Conservation (phyloP, 2,888 invertebrate genomes). For the Eugnorisma glareosa region DNA sequence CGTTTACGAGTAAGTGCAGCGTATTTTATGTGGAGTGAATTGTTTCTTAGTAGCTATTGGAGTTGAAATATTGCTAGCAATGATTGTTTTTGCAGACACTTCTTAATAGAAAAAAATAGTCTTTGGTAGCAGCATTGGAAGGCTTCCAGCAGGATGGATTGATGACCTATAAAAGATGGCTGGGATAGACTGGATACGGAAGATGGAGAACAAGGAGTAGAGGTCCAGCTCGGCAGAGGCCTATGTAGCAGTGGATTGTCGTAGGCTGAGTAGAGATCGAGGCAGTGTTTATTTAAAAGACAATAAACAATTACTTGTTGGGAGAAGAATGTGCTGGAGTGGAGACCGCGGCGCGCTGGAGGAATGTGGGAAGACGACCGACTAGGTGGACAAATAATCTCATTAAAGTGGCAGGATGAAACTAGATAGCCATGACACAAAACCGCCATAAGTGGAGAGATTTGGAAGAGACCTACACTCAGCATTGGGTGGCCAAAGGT, state of each 20-base stretch:
- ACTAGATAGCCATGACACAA: too few relatives aligned
- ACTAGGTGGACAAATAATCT: too few relatives aligned
- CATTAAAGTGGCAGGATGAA: too few relatives aligned
- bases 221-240: not conserved
- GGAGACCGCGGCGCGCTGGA: too few relatives aligned
- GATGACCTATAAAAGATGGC: not conserved
- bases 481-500: not conserved
- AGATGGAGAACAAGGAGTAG: not conserved
- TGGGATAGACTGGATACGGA: not conserved
- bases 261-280: not conserved
- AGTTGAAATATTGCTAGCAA: not conserved
- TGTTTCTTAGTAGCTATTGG: not conserved
- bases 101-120: too few relatives aligned
- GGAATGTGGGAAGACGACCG: too few relatives aligned
- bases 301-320: too few relatives aligned
- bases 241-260: not conserved
- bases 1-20: not conserved
- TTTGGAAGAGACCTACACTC: not conserved
- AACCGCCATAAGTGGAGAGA: too few relatives aligned
- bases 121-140: too few relatives aligned
- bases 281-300: not conserved
- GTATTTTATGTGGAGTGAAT: slow-evolving; percentile 2
- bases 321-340: too few relatives aligned
- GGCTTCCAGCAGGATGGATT: not conserved
- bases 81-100: not conserved